Evolutionary conservation across 2,113 vertebrate genomes (phyloP).

Genomic region (Anhinga rufa): DNA sequence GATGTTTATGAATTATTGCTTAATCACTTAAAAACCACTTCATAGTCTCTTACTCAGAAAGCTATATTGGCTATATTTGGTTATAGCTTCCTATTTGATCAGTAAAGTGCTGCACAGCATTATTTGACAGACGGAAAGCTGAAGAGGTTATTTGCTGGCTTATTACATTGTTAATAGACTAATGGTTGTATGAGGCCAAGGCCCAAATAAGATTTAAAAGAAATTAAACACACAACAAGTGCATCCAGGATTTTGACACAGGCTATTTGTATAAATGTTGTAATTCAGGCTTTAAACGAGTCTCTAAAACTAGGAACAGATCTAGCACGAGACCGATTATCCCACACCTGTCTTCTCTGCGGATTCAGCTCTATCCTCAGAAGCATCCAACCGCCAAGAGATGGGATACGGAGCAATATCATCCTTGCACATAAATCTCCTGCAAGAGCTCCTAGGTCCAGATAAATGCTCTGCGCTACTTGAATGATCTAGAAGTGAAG

Average conservation of each 20-base stretch:
- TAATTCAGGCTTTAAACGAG: neutral
- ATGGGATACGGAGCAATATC: fast-evolving
- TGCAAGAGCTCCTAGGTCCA: neutral
- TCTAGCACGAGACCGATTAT: neutral
- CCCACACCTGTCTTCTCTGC: neutral
- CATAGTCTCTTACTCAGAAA: neutral
- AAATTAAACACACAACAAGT: neutral
- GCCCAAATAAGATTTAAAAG: neutral
- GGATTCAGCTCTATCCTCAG: neutral
- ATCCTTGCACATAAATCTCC: neutral
- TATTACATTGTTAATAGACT: neutral
- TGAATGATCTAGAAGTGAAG: neutral
- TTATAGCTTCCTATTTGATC: neutral
- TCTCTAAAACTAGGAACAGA: neutral
- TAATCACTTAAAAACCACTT: neutral
- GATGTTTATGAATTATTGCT: neutral
- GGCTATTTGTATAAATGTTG: neutral
- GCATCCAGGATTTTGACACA: neutral
- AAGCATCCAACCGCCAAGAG: neutral
- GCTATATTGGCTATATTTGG: neutral
- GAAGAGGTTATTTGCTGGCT: neutral
- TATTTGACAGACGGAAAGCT: neutral
- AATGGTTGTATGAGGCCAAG: neutral
- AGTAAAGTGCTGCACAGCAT: fast-evolving
- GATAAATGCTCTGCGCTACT: neutral